Evolutionary conservation across 2,888 invertebrate genomes (phyloP).

Genomic region (Drosophila sordidapex): DNA sequence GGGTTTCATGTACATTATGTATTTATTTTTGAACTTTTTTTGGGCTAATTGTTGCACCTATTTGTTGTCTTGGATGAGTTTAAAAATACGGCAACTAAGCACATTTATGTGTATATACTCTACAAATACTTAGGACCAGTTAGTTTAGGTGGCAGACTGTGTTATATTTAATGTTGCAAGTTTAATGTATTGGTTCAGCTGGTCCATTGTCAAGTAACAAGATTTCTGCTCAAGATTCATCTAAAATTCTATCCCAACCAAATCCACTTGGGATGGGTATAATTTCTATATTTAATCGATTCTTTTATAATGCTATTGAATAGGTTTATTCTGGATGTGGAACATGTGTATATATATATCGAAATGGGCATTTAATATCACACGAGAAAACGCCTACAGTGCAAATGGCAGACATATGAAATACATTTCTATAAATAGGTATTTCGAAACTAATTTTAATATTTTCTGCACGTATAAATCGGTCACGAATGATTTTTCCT

Average conservation of each 20-base stretch:
- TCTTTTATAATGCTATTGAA: neutral
- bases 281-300: neutral
- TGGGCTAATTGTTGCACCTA: neutral
- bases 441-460: conserved; percentile 67
- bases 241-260: neutral
- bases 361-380: conserved; percentile 5
- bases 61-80: neutral
- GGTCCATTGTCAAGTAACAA: neutral
- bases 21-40: conserved; percentile 16
- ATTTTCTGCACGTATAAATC: conserved; percentile 66
- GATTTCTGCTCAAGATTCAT: neutral
- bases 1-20: conserved; percentile 8
- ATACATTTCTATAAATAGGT: conserved; percentile 61
- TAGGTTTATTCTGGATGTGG: conserved; percentile 1
- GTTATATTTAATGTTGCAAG: neutral
- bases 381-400: conserved; percentile 26
- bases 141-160: neutral
- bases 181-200: neutral
- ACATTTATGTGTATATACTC: neutral
- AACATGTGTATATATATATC: conserved; percentile 12
- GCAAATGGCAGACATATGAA: conserved; percentile 62
- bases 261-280: neutral
- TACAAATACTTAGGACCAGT: too few relatives aligned
- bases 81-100: neutral
- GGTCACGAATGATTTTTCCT: conserved; percentile 48